Evolutionary conservation across 2,888 invertebrate species (phyloP), one percentile per base, ranked within the genome.

Genomic region (Atethmia centrago): DNA sequence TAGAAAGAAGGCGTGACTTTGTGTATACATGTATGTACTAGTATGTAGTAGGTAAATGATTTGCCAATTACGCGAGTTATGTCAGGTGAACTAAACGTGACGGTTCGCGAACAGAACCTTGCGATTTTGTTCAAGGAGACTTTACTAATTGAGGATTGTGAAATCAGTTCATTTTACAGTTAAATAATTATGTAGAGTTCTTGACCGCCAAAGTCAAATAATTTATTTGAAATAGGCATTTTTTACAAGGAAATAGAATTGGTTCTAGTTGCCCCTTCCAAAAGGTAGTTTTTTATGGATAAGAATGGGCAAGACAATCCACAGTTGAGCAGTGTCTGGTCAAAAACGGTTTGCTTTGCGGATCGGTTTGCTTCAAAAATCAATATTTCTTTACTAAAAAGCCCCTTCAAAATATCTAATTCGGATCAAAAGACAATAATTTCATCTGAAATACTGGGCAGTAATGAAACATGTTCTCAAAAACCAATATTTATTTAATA

Each of bases 81-180:
- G 74, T 75, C 75, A 80, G 61, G 53, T 68, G 28, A 36, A 74
- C 67, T 63, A 68, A 84, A 85, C 85, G 87, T 89, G 87, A 86
- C 85, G 76, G 72, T 75, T 51, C 16, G 62, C 76, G 16, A 58
- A 69, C 14, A 63, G 58, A 87, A 87, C 90, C 89, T 89, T 89
- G 90, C 80, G 31, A 74, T 77, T 68, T 67, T 74, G 45, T 74
- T 84, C 89, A 88, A 90, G 89, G 89, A 77, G 80, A 84, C 66
- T 74, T 49, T 61, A 58, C 25, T 66, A 31, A 71, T 21, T 62
- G 71, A 63, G 64, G 63, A 36, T 85, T 85, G 67, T 77, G 70
- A 80, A 82, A 79, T 78, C 59, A 25, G n/a, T 63, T 62, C 16
- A 47, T 25, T 42, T 25, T 42, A 53, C 47, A 21, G 47, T 59